Evolutionary conservation across 2,888 invertebrate species (phyloP).

Genomic region (Drosophila paramelanica): DNA sequence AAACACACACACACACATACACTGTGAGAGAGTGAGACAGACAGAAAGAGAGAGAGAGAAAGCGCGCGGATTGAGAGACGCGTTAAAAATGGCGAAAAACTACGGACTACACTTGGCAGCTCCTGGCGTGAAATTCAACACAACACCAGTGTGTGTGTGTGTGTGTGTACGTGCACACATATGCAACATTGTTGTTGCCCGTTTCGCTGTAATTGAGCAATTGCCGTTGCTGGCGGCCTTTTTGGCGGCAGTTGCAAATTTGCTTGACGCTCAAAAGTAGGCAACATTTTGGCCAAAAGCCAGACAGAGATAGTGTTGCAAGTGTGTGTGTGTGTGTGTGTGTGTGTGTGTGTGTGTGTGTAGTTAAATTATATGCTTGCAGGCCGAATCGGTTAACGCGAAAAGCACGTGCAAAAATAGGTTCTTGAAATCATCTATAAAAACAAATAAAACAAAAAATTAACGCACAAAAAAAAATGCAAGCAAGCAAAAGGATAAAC

Average conservation of each 20-base stretch:
- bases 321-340: neutral
- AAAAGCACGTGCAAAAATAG: too few relatives aligned
- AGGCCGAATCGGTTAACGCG: too few relatives aligned
- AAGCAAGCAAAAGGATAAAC: too few relatives aligned
- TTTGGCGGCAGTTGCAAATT: conserved; percentile 45
- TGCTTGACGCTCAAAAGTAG: conserved; percentile 70
- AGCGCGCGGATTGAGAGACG: conserved; percentile 38
- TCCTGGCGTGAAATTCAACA: conserved; percentile 78
- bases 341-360: neutral
- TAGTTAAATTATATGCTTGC: conserved; percentile 2
- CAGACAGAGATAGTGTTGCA: neutral
- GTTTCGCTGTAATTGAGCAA: conserved; percentile 77
- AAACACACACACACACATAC: conserved; percentile 35
- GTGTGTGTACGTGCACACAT: conserved; percentile 29
- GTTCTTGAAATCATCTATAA: too few relatives aligned
- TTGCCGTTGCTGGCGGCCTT: conserved; percentile 59
- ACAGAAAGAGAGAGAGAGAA: neutral
- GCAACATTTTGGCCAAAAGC: conserved; percentile 52
- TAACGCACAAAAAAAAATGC: too few relatives aligned
- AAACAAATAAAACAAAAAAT: too few relatives aligned
- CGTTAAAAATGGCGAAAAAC: conserved; percentile 78
- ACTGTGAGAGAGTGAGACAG: neutral
- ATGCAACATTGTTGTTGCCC: conserved; percentile 45
- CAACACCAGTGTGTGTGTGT: conserved; percentile 61
- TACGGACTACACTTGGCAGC: conserved; percentile 79